Evolutionary conservation across 35 echinoderm and acorn worm genomes (phyloP).

Genomic region (Chiridota heheva): DNA sequence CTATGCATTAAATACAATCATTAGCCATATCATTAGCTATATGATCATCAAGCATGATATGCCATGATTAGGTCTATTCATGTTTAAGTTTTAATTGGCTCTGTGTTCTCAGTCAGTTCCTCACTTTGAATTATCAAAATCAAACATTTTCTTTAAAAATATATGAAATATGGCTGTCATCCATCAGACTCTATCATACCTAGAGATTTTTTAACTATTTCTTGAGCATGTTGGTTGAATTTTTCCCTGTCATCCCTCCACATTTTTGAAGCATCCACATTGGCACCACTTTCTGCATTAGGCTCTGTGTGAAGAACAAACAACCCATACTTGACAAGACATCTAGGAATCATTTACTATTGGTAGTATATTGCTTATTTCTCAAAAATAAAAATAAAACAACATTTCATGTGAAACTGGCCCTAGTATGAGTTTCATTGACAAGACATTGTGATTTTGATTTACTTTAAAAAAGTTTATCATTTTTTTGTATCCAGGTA

Average conservation of each 20-base stretch:
- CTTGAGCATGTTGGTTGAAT: constrained; percentile 67
- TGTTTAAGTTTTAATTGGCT: too few relatives aligned
- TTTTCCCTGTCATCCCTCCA: constrained; percentile 85
- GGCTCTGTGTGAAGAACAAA: constrained; percentile 57
- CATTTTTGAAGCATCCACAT: constrained; percentile 99
- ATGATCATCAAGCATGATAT: too few relatives aligned
- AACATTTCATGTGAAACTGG: not conserved
- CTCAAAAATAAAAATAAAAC: not conserved
- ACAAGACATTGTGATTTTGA: not conserved
- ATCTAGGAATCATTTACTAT: not conserved
- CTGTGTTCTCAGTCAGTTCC: too few relatives aligned
- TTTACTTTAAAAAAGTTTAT: not conserved
- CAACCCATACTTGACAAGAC: not conserved
- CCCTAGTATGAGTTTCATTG: not conserved
- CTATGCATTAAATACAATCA: too few relatives aligned
- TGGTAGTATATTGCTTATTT: not conserved
- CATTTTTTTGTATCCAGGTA: not conserved
- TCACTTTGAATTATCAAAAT: too few relatives aligned
- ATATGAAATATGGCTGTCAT: too few relatives aligned
- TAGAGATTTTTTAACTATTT: constrained; percentile 85
- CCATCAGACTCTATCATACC: not conserved
- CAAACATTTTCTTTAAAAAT: too few relatives aligned
- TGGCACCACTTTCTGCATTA: constrained; percentile 98
- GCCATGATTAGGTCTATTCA: too few relatives aligned
- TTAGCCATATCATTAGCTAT: too few relatives aligned